phyloP scores from a whole-genome alignment of 2,888 invertebrate genomes.

The Volucella inflata region DNA sequence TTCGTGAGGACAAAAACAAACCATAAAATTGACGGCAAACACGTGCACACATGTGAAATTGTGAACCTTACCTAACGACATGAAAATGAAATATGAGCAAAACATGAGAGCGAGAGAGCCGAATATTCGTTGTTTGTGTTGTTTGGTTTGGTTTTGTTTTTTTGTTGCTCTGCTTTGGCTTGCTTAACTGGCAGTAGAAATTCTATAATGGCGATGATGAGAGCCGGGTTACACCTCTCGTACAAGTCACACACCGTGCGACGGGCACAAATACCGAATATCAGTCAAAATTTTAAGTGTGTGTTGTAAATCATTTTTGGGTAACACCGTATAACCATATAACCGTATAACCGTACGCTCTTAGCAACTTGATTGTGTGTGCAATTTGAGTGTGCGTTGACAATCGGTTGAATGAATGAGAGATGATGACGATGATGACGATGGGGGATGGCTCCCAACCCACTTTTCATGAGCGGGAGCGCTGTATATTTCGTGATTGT shows the following conservation, averaged over 20 bases:
- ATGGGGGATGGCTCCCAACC: conserved; percentile 70
- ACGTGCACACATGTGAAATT: conserved; percentile 77
- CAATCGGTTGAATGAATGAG: conserved; percentile 75
- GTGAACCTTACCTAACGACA: conserved; percentile 76
- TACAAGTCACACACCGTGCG: conserved; percentile 64
- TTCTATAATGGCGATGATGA: conserved; percentile 74
- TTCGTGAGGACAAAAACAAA: conserved; percentile 78
- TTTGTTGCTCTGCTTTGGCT: conserved; percentile 50
- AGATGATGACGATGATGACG: conserved; percentile 73
- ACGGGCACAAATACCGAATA: conserved; percentile 69
- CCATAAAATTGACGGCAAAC: conserved; percentile 80
- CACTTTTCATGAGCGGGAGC: conserved; percentile 62
- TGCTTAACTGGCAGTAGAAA: conserved; percentile 35
- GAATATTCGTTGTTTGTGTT: conserved; percentile 56
- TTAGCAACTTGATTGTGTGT: conserved; percentile 37
- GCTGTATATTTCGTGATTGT: conserved; percentile 50
- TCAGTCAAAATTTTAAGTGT: conserved; percentile 76
- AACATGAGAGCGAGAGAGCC: conserved; percentile 77
- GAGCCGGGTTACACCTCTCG: conserved; percentile 75
- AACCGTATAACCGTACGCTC: conserved; percentile 12
- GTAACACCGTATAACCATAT: too few species aligned
- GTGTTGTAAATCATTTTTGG: conserved; percentile 75
- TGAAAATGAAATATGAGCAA: conserved; percentile 81
- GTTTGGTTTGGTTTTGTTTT: conserved; percentile 70
- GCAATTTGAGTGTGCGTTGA: conserved; percentile 74